Conservation (phyloP, 2,888 invertebrate species). For the Drosophila helvetica region DNA sequence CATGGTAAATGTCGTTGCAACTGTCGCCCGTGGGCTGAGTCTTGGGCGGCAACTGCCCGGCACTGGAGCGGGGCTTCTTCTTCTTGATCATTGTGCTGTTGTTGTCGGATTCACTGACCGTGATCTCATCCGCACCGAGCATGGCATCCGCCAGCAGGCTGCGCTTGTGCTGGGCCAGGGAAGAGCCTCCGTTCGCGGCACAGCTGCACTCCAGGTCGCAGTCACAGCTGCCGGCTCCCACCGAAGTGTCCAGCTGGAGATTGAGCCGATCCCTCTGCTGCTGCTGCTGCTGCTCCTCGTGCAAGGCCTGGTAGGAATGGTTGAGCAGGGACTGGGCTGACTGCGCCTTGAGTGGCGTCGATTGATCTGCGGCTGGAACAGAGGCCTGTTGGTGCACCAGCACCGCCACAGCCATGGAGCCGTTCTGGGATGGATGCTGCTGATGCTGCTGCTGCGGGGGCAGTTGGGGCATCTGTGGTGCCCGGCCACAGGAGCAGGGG, state of each 20-base stretch:
- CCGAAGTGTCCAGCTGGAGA: conserved; percentile 59
- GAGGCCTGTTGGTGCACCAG: conserved; percentile 78
- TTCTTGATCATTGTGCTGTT: conserved; percentile 80
- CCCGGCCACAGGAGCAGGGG: conserved; percentile 69
- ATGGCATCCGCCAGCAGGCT: conserved; percentile 71
- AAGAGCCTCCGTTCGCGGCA: conserved; percentile 33
- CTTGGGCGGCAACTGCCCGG: conserved; percentile 56
- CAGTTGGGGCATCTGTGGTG: conserved; percentile 37
- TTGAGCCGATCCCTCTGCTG: conserved; percentile 60
- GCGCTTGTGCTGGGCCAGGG: conserved; percentile 52
- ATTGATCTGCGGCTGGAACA: conserved; percentile 50
- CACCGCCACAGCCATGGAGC: conserved; percentile 79
- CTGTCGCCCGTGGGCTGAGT: conserved; percentile 51
- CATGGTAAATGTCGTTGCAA: conserved; percentile 71
- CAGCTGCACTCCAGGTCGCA: conserved; percentile 81
- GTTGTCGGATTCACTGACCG: conserved; percentile 81
- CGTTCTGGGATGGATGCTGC: conserved; percentile 63
- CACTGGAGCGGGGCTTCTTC: conserved; percentile 61
- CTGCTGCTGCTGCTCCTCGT: conserved; percentile 60
- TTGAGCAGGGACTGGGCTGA: conserved; percentile 80
- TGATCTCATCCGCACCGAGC: conserved; percentile 80
- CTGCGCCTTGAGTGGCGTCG: conserved; percentile 58
- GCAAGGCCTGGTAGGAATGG: conserved; percentile 80
- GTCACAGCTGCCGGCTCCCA: conserved; percentile 68
- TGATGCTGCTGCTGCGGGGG: conserved; percentile 40